These are phyloP conservation scores for Pedionomus torquatus DNA, from an alignment of 2,113 vertebrate species.

Conservation along the genomic window DNA sequence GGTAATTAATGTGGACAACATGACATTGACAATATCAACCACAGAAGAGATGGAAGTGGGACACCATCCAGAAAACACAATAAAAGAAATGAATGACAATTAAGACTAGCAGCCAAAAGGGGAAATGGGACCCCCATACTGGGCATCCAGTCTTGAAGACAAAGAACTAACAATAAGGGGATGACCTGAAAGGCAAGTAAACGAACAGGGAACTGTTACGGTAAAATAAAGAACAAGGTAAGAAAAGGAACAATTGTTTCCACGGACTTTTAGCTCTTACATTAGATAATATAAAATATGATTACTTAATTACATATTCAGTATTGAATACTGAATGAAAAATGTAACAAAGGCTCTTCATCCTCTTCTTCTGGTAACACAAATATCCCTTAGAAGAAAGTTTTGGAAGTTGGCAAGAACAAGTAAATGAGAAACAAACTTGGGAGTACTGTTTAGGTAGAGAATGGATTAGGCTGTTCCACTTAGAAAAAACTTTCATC, in stretches of 20 bases:
- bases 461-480: background rate
- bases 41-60: background rate
- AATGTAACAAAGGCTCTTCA: background rate
- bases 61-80: conserved; percentile 31
- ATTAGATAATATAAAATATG: background rate
- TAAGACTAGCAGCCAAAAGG: background rate
- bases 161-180: background rate
- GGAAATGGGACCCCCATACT: background rate
- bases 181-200: background rate
- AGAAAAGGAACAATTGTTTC: background rate
- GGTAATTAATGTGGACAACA: conserved; percentile 50
- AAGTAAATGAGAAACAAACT: background rate
- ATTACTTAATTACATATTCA: background rate
- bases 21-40: conserved; percentile 22
- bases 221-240: background rate
- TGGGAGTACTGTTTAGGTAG: background rate
- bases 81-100: background rate
- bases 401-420: background rate
- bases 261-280: background rate
- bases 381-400: background rate
- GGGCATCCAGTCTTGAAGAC: background rate
- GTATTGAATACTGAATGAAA: background rate
- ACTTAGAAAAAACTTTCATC: background rate
- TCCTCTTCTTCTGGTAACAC: background rate
- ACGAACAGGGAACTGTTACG: background rate